Conservation (phyloP, 2,797 vertebrate species). For the Philypnodon macrostomus region DNA sequence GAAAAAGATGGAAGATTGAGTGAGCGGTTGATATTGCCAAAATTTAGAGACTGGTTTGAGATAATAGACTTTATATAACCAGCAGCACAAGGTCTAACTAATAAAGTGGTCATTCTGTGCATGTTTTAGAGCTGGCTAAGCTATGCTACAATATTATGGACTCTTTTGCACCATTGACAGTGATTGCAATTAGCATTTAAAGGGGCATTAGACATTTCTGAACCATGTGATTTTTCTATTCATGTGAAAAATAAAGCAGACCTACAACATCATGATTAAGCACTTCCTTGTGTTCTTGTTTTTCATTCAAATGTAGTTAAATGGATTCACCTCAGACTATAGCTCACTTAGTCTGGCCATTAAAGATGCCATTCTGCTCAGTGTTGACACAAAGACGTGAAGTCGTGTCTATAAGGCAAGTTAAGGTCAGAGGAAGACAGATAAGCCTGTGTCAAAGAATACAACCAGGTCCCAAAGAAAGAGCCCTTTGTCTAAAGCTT, state of each 20-base stretch:
- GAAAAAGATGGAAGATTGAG: no score
- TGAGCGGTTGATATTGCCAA: no score
- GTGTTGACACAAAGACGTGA: conserved; percentile 64
- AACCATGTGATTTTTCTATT: no score
- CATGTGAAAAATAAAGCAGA: no score
- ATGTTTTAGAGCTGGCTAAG: conserved; percentile 27
- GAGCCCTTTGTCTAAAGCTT: conserved; percentile 63
- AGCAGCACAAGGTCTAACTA: no score
- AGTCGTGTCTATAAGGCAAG: conserved; percentile 72
- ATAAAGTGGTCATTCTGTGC: no score
- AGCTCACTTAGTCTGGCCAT: conserved; percentile 16
- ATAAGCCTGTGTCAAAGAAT: conserved; percentile 65
- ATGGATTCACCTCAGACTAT: conserved; percentile 4
- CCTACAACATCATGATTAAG: no score
- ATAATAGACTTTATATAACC: no score
- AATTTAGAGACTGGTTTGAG: no score
- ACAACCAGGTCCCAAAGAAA: conserved; percentile 63
- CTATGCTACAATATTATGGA: conserved; percentile 30
- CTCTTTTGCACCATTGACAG: conserved; percentile 1
- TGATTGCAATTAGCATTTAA: no score
- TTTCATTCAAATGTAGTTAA: conserved; percentile 7
- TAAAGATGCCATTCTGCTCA: conserved; percentile 49
- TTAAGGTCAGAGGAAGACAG: conserved; percentile 67
- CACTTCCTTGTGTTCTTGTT: not conserved
- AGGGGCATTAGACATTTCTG: conserved; percentile 25